These are phyloP conservation scores for Calephelis nemesis DNA, from an alignment of 1,140 invertebrate species.

Conservation along the genomic window DNA sequence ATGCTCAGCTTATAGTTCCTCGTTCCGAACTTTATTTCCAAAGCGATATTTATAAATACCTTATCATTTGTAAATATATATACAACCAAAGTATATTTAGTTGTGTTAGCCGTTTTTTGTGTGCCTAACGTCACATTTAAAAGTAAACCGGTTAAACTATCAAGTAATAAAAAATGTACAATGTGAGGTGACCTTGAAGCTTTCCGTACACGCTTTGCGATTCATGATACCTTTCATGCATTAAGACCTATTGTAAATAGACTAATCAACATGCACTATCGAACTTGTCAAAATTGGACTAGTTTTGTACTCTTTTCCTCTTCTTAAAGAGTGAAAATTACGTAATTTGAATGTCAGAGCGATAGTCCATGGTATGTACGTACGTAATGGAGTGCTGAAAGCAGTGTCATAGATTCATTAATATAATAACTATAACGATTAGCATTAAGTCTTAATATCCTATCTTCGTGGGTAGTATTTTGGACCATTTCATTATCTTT, in stretches of 20 bases:
- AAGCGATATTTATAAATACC: not conserved
- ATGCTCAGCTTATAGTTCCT: conserved; percentile 7
- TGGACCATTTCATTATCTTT: conserved; percentile 16
- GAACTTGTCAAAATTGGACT: conserved; percentile 8
- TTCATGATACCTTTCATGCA: conserved; percentile 19
- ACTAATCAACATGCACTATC: conserved; percentile 6
- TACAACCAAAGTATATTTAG: conserved; percentile 13
- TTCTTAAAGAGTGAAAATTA: conserved; percentile 11
- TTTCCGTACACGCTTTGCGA: conserved; percentile 24
- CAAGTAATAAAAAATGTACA: conserved; percentile 19
- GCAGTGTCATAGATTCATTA: conserved; percentile 29
- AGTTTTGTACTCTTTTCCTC: conserved; percentile 16
- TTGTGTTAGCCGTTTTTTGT: conserved; percentile 6
- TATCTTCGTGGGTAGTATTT: conserved; percentile 22
- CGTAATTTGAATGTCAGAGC: conserved; percentile 17
- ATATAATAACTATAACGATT: conserved; percentile 28
- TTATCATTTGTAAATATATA: not conserved
- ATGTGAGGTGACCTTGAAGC: conserved; percentile 21
- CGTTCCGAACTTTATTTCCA: conserved; percentile 5
- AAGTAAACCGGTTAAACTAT: conserved; percentile 16
- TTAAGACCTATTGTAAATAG: conserved; percentile 17
- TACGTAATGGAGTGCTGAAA: conserved; percentile 7
- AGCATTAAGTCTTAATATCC: conserved; percentile 25
- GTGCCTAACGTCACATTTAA: conserved; percentile 5
- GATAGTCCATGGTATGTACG: conserved; percentile 7